Percentiles rank a stretch among this genome's conserved stretches.
phyloP scores from a whole-genome alignment of 2,888 invertebrate genomes.

The Chirona hameri region DNA sequence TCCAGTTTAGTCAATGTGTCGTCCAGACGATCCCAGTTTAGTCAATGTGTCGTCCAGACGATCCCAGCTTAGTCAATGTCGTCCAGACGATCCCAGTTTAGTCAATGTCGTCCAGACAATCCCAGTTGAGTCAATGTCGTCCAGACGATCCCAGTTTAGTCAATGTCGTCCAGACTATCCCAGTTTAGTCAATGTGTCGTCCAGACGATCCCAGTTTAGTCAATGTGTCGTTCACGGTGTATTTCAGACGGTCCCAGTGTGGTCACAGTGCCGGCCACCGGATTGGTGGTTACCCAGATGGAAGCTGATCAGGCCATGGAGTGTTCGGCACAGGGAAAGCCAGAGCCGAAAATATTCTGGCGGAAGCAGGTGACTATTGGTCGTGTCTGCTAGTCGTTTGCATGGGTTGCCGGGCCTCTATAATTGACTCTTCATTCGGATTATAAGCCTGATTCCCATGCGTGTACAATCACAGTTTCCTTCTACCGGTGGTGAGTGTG shows the following conservation, averaged over 20 bases:
- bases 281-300: not conserved
- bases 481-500: too few species aligned
- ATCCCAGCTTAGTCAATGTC: not conserved
- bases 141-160: not conserved
- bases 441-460: too few species aligned
- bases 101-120: too few species aligned
- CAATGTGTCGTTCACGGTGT: too few species aligned
- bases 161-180: too few species aligned
- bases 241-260: conserved; percentile 22
- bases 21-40: too few species aligned
- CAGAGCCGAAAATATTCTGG: not conserved
- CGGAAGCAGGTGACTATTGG: not conserved
- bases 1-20: too few species aligned
- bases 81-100: too few species aligned
- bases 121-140: not conserved
- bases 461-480: too few species aligned
- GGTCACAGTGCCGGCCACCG: not conserved
- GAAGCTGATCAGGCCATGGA: not conserved
- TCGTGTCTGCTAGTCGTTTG: not conserved
- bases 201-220: not conserved
- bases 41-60: not conserved
- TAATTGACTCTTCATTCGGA: not conserved
- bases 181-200: too few species aligned
- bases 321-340: conserved; percentile 10
- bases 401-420: not conserved